These are phyloP conservation scores for Acholoe squamosa DNA, from an alignment of 2,888 invertebrate genomes.

Conservation along the genomic window DNA sequence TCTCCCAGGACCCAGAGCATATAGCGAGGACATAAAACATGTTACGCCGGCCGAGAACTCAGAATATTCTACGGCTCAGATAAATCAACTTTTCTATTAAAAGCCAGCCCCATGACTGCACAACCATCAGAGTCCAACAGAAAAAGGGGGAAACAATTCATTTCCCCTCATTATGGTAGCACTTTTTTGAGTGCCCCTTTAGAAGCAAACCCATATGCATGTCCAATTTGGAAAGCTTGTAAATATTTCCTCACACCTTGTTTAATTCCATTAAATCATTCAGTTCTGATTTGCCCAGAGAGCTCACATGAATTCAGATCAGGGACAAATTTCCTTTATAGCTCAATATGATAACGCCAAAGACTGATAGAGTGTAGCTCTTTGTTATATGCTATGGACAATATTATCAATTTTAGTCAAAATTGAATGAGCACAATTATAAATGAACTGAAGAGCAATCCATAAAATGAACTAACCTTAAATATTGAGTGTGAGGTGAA, in stretches of 20 bases:
- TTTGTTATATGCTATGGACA: no score
- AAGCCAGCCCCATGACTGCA: background rate
- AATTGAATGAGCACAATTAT: no score
- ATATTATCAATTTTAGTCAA: no score
- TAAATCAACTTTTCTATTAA: conserved; percentile 35
- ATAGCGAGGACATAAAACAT: conserved; percentile 47
- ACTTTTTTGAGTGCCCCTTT: background rate
- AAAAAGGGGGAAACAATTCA: conserved; percentile 21
- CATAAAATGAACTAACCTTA: no score
- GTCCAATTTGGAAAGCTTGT: conserved; percentile 5
- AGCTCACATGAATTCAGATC: no score
- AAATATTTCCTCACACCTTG: background rate
- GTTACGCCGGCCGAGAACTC: background rate
- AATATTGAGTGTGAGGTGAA: no score
- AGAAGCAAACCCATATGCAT: background rate
- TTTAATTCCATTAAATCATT: conserved; percentile 46
- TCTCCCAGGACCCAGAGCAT: conserved; percentile 4
- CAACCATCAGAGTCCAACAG: background rate
- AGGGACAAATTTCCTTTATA: no score
- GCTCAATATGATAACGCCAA: no score
- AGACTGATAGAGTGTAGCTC: no score
- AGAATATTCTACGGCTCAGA: background rate
- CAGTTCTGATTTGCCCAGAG: background rate
- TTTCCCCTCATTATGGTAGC: background rate
- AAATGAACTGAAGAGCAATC: no score